A percentile compares a stretch with the other conserved stretches of the same genome.
These are phyloP conservation scores for Bergia puertoricense DNA, from an alignment of 92 coral and sea anemone species.

Conservation along the genomic window DNA sequence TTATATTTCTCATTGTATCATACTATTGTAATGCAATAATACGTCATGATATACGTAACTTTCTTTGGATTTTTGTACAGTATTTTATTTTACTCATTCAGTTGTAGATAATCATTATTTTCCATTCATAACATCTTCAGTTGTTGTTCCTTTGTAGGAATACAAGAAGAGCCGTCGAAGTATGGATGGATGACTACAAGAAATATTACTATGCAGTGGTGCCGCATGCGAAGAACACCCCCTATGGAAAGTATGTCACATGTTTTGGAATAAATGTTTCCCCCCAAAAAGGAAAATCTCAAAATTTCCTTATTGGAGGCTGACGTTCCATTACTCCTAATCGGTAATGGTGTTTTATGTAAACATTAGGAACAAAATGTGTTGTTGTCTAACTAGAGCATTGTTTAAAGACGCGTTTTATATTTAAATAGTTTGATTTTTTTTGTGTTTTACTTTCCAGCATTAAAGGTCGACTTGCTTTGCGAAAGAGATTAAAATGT, in stretches of 20 bases:
- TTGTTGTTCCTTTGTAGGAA: slow-evolving; percentile 59
- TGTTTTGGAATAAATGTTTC: neutral
- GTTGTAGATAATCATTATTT: neutral
- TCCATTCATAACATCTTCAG: neutral
- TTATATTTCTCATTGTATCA: no score
- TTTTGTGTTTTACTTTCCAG: slow-evolving; percentile 42
- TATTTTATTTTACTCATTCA: no score
- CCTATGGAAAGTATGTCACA: slow-evolving; percentile 88
- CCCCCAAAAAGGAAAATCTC: neutral
- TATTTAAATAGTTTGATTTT: neutral
- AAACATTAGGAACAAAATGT: no score
- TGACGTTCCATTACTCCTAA: no score
- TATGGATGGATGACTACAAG: slow-evolving; percentile 97
- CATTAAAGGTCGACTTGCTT: slow-evolving; percentile 74
- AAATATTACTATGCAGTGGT: slow-evolving; percentile 95
- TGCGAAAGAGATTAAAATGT: slow-evolving; percentile 83
- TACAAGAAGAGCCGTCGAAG: slow-evolving; percentile 96
- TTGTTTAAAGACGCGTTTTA: neutral
- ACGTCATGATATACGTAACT: no score
- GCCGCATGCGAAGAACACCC: slow-evolving; percentile 92
- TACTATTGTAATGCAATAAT: no score
- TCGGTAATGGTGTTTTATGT: no score
- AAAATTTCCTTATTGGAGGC: no score
- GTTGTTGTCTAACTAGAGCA: no score
- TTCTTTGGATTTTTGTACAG: no score